Base-by-base conservation (phyloP, 2,113 vertebrate species). In the Anas platyrhynchos region DNA sequence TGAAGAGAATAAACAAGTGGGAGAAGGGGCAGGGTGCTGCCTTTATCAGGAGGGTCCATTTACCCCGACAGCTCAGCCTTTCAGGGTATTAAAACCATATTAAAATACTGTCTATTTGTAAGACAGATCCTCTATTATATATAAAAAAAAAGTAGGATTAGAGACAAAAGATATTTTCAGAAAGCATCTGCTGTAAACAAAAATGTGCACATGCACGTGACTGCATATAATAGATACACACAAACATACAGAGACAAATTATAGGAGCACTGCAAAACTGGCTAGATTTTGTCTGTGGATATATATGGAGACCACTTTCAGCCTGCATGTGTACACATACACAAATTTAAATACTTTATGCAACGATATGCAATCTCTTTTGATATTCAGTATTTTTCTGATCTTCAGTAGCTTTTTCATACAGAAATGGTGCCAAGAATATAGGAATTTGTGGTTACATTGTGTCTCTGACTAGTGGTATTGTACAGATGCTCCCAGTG, bases 91-190 rank as follows among this genome's bases (percentile, higher is more conserved):
- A 59, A 29, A 50, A 31, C 9, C 1, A 48, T 15, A 14, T 20
- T 56, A 62, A 86, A 90, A 80, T 23, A 32, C 9, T 22, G 13
- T 27, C 43, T 73, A 4, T 59, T 71, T 71, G 7, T 83, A 43
- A 74, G 43, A 80, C 31, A 77, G 25, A 86, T 63, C 22, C 6
- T 67, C 73, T 83, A 3, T 38, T 25, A 44, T 69, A 74, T 83
- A 96, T 88, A 94, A 69, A 7, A 44, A 44, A 44, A 46, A 58
- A 26, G 25, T 46, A 52, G 9, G 22, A 43, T 63, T 46, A 0
- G 7, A 90, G 79, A 92, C 73, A 95, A 91, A 59, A 63, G 68
- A 86, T 92, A 92, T 84, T 97, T 95, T 83, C 55, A 91, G 94
- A 94, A 90, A 94, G 76, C 80, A 92, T 88, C 92, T 93, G 76